Base-by-base conservation (phyloP, 2,888 invertebrate genomes). In the Anthrax anthrax region DNA sequence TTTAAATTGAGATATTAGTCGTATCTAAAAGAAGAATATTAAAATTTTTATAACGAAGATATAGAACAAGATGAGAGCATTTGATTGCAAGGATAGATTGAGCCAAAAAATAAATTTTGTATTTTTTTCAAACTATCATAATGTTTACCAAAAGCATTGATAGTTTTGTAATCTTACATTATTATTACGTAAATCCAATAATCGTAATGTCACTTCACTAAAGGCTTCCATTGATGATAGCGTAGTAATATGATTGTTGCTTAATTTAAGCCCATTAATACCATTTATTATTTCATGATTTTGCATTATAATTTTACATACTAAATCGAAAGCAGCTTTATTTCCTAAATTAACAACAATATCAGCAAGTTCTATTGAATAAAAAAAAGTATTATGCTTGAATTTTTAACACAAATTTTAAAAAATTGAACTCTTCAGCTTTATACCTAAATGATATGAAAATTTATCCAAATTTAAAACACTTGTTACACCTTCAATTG, bases 131-230 rank as follows among this genome's bases (percentile, higher is more conserved):
- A n/a, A n/a, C n/a, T n/a, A n/a, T n/a, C n/a, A n/a, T n/a, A n/a
- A n/a, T n/a, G n/a, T n/a, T n/a, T n/a, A n/a, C n/a, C n/a, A n/a
- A n/a, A n/a, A n/a, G n/a, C n/a, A n/a, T n/a, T n/a, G n/a, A n/a
- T n/a, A n/a, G n/a, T n/a, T n/a, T n/a, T 32, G 29, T 34, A 13
- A 12, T 9, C 13, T 46, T 43, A 53, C 53, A n/a, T 50, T 49
- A 42, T 53, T 53, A n/a, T 39, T 17, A 23, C 51, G 37, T 10
- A 54, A 43, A 44, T 54, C 52, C 6, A 54, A 37, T 44, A 53
- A 40, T 14, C 47, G 32, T 3, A 51, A 27, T 12, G 43, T 42
- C 12, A 49, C 39, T 36, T 43, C 37, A 10, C 38, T 44, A 14
- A 50, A 41, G 12, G 36, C 36, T 18, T 38, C 37, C 8, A 52